These are phyloP conservation scores for Stenodera caucasica DNA, from an alignment of 2,888 invertebrate genomes.

Conservation along the genomic window DNA sequence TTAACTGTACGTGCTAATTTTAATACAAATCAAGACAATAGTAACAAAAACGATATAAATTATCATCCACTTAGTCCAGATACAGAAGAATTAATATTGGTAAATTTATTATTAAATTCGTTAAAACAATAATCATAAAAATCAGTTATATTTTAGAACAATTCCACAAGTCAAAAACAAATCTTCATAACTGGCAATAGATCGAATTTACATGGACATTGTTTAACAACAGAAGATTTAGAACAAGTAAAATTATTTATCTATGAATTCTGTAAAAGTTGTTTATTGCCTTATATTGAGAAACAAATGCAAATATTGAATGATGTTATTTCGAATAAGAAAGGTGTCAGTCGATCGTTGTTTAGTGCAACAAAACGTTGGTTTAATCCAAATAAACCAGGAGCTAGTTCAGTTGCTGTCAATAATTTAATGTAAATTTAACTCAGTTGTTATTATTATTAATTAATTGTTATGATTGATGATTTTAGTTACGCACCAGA, in stretches of 20 bases:
- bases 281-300: slow-evolving; percentile 90
- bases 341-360: slow-evolving; percentile 90
- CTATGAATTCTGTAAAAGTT: slow-evolving; percentile 83
- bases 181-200: slow-evolving; percentile 27
- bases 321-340: slow-evolving; percentile 81
- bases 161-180: slow-evolving; percentile 38
- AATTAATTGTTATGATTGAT: background rate
- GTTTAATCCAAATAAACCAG: slow-evolving; percentile 90
- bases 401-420: slow-evolving; percentile 68
- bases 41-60: slow-evolving; percentile 48
- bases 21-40: slow-evolving; percentile 60
- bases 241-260: slow-evolving; percentile 83
- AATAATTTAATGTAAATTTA: slow-evolving; percentile 79
- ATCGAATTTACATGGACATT: slow-evolving; percentile 68
- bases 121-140: background rate
- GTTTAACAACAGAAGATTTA: slow-evolving; percentile 79
- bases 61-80: slow-evolving; percentile 78
- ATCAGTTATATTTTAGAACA: slow-evolving; percentile 34
- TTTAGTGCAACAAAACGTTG: slow-evolving; percentile 94
- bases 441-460: slow-evolving; percentile 12
- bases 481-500: slow-evolving; percentile 72
- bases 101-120: slow-evolving; percentile 29
- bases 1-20: slow-evolving; percentile 45
- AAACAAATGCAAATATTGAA: slow-evolving; percentile 78
- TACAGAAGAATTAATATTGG: slow-evolving; percentile 56